Evolutionary conservation across 1,140 invertebrate species (phyloP), one percentile per base, ranked within the genome.

Genomic region (Cyclina sinensis): DNA sequence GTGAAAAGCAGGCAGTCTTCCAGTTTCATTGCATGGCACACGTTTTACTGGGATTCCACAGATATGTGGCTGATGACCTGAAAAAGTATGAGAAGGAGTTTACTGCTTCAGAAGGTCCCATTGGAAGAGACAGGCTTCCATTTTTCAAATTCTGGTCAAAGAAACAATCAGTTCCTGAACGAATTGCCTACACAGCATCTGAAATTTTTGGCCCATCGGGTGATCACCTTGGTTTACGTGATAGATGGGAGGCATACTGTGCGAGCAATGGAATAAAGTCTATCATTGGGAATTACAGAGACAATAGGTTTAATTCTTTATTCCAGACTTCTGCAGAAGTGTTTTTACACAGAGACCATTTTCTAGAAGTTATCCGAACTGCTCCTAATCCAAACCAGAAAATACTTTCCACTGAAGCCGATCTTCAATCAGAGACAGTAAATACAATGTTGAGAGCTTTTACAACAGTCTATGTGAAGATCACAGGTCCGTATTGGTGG

Each of bases 301-400:
- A 76, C 35, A 76, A 76, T n/a, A 37, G 73, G 73, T 76, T 76
- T 37, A 76, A 76, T n/a, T 39, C 37, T 2, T n/a, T 46, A 9
- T 76, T 76, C n/a, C 73, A 76, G n/a, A 76, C 73, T 7, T 4
- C 73, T 2, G 73, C 73, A 70, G 65, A 70, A 54, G 51, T 54
- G 18, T 54, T 54, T n/a, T 7, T 54, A 3, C 51, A 54, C 51
- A 7, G 21, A 54, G 51, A 54, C 3, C 9, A 54, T 18, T 54
- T 65, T 16, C 32, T 65, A 30, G 32, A 11, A 4, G 59, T 65
- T 5, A 27, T 65, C 11, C 27, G 11, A 30, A 65, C 59, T 65
- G 59, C 30, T 30, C 32, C n/a, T 30, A 32, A 16, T 9, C 59
- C 59, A 65, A 65, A 65, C 18, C 32, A 37, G 65, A 70, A 37